phyloP scores from a whole-genome alignment of 2,113 vertebrate species.

The Petrocephalus zakoni region DNA sequence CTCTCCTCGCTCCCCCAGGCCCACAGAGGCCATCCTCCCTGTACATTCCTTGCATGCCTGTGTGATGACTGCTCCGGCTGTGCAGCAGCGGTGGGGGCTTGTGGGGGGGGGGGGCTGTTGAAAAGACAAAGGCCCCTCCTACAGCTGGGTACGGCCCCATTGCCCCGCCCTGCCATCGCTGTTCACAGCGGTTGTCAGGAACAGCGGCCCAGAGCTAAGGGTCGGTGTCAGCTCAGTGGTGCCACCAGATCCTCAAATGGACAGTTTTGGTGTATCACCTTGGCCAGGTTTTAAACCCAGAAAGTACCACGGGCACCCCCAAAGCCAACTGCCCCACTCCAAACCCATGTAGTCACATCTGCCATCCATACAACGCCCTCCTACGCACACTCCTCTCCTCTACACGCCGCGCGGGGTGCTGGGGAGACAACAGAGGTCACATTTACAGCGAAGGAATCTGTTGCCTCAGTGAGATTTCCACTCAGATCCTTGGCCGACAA shows the following conservation, averaged over 20 bases:
- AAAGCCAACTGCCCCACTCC: background rate
- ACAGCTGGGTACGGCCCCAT: background rate
- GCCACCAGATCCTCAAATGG: background rate
- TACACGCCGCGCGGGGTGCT: background rate
- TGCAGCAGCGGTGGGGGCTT: background rate
- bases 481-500: conserved; percentile 14
- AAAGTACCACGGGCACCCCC: background rate
- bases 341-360: conserved; percentile 34
- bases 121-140: background rate
- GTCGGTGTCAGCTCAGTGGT: background rate
- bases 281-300: background rate
- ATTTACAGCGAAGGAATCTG: conserved; percentile 56
- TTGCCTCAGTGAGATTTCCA: conserved; percentile 49
- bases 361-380: conserved; percentile 35
- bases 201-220: background rate
- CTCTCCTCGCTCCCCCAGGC: background rate
- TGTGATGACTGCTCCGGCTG: background rate
- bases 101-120: background rate
- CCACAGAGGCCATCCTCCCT: background rate
- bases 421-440: conserved; percentile 47
- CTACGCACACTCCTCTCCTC: conserved; percentile 26
- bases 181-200: background rate
- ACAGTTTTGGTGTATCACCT: background rate
- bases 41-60: conserved; percentile 9
- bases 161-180: background rate